phyloP scores from a whole-genome alignment of 37 sponge, comb jelly and placozoan species.

The Haliclona indistincta region DNA sequence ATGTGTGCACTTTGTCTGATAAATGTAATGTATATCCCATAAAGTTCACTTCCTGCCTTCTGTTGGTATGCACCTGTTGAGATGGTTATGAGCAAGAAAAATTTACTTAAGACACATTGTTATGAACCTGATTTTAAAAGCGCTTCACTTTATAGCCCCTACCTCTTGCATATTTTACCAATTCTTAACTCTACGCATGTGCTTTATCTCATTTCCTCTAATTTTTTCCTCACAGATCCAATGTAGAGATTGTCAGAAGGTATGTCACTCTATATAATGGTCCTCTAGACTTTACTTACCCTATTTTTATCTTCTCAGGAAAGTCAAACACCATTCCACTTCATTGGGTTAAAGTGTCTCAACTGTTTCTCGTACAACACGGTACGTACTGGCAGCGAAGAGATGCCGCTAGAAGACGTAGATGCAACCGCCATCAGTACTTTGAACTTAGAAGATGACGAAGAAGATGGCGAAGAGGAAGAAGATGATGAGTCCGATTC shows the following conservation, averaged over 20 bases:
- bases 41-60: no score
- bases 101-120: not conserved
- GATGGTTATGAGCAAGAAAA: no score
- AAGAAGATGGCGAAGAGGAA: conserved; percentile 2
- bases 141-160: not conserved
- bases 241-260: conserved; percentile 61
- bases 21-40: no score
- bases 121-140: not conserved
- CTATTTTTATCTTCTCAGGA: not conserved
- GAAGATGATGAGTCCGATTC: not conserved
- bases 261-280: not conserved
- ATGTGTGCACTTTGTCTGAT: no score
- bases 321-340: conserved; percentile 38
- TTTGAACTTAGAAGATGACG: not conserved
- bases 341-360: conserved; percentile 73
- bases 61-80: no score
- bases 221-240: conserved; percentile 34
- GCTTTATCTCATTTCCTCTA: not conserved
- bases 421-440: not conserved
- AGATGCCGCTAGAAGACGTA: not conserved
- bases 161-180: not conserved
- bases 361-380: conserved; percentile 81
- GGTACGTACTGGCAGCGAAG: conserved; percentile 52
- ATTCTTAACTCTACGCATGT: not conserved
- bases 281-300: not conserved